Evolutionary conservation across 2,888 invertebrate species (phyloP).

Genomic region (Thymelicus acteon): DNA sequence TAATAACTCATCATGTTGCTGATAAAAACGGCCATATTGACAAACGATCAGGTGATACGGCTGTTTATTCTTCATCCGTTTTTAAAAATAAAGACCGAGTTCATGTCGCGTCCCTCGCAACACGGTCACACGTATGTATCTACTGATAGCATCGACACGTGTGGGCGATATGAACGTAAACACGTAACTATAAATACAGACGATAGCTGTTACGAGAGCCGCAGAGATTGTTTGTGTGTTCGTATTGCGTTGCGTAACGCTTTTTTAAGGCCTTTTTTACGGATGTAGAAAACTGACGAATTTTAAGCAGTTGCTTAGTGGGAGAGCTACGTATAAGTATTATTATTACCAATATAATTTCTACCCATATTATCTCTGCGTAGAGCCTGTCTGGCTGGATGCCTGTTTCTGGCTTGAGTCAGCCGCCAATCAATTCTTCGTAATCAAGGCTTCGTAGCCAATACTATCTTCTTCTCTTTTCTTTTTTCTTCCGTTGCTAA

Average conservation of each 20-base stretch:
- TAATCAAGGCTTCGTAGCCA: no score
- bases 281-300: not conserved
- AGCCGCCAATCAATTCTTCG: no score
- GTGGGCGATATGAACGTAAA: constrained; percentile 12
- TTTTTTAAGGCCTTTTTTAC: not conserved
- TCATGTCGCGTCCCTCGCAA: not conserved
- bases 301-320: not conserved
- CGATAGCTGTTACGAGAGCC: not conserved
- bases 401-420: no score
- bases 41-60: not conserved
- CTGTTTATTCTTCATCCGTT: not conserved
- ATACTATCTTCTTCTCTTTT: no score
- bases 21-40: not conserved
- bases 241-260: not conserved
- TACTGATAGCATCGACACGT: constrained; percentile 15
- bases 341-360: no score
- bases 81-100: not conserved
- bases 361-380: no score
- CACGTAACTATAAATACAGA: constrained; percentile 7
- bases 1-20: no score
- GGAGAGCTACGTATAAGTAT: no score
- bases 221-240: not conserved
- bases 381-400: no score
- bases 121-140: constrained; percentile 3
- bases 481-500: no score